Evolutionary conservation across 2,888 invertebrate genomes (phyloP).

Genomic region (Pogonocherus hispidulus): DNA sequence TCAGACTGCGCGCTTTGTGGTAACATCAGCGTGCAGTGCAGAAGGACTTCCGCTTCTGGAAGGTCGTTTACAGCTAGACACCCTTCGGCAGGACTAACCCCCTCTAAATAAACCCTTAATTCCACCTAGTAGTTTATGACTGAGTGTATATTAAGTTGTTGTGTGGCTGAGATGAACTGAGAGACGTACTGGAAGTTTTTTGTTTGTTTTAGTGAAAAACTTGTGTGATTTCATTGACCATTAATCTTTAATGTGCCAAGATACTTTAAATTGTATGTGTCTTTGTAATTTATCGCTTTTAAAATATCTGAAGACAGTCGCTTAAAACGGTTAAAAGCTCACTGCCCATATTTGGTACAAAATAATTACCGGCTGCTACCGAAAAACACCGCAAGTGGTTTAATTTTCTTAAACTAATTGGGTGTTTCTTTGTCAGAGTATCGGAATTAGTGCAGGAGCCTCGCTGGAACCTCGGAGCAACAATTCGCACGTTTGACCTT

Average conservation of each 20-base stretch:
- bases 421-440: constrained; percentile 47
- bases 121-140: constrained; percentile 14
- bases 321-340: constrained; percentile 42
- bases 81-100: constrained; percentile 37
- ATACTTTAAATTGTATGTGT: constrained; percentile 35
- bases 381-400: constrained; percentile 45
- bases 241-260: constrained; percentile 40
- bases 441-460: constrained; percentile 41
- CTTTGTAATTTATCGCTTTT: constrained; percentile 39
- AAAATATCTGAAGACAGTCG: constrained; percentile 40
- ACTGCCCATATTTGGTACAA: constrained; percentile 43
- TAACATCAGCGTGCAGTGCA: constrained; percentile 62
- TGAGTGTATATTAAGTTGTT: constrained; percentile 29
- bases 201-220: constrained; percentile 40
- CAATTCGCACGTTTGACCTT: constrained; percentile 51
- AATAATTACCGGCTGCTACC: constrained; percentile 43
- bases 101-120: constrained; percentile 28
- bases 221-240: constrained; percentile 32
- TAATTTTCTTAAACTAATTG: constrained; percentile 48
- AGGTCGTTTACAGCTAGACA: constrained; percentile 55
- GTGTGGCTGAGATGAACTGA: constrained; percentile 35
- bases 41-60: constrained; percentile 61
- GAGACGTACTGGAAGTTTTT: constrained; percentile 28
- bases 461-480: constrained; percentile 36
- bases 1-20: constrained; percentile 63